Conservation (phyloP, 2,113 vertebrate species). For the Elaphurus davidianus region DNA sequence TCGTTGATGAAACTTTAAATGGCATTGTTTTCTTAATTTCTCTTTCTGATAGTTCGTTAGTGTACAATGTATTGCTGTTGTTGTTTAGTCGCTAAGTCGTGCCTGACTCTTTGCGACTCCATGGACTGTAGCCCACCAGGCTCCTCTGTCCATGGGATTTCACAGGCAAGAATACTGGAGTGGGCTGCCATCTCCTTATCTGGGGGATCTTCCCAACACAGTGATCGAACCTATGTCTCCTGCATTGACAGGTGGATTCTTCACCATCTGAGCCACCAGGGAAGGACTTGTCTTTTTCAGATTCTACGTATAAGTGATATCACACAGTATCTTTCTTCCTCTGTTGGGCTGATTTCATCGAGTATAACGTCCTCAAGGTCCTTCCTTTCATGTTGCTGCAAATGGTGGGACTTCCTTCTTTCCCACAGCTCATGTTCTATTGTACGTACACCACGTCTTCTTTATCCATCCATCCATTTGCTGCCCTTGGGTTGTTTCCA, state of each 20-base stretch:
- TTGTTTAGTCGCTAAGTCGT: background rate
- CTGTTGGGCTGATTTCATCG: background rate
- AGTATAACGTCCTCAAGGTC: background rate
- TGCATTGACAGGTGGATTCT: background rate
- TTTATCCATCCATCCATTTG: background rate
- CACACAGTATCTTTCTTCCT: background rate
- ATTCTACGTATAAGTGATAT: background rate
- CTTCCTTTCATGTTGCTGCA: background rate
- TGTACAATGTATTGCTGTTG: background rate
- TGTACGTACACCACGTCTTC: background rate
- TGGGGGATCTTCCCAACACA: background rate
- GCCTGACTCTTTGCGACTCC: background rate
- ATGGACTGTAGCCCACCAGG: background rate
- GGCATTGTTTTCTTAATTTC: background rate
- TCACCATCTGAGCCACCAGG: background rate
- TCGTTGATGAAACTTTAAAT: rapidly evolving
- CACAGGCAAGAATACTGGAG: background rate
- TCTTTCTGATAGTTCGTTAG: background rate
- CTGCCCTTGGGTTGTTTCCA: background rate
- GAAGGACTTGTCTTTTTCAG: background rate
- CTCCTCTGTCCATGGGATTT: background rate
- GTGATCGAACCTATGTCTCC: background rate
- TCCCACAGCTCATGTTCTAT: background rate
- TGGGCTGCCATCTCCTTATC: background rate
- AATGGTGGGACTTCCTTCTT: background rate